A percentile compares a stretch with the other conserved stretches of the same genome.
Evolutionary conservation across 1,140 invertebrate genomes (phyloP).

Genomic region (Babylonia areolata): DNA sequence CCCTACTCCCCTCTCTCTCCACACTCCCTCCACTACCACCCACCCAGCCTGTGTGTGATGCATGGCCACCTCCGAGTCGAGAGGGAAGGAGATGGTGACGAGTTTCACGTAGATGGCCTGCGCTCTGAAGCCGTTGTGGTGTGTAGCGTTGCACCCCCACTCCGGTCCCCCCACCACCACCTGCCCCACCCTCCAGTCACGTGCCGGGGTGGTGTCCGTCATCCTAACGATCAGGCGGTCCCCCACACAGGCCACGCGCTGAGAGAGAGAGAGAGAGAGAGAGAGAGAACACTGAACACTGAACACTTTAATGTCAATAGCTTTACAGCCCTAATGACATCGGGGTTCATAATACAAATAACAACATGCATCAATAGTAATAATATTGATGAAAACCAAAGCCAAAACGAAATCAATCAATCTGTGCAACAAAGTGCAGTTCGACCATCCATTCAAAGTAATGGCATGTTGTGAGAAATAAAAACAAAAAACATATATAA

Average conservation of each 20-base stretch:
- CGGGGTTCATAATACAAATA: too few relatives aligned
- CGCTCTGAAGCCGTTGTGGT: not conserved
- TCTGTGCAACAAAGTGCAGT: too few relatives aligned
- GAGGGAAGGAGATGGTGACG: conserved; percentile 1
- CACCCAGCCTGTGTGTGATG: conserved; percentile 20
- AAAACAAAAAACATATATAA: too few relatives aligned
- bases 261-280: not conserved
- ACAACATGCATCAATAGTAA: too few relatives aligned
- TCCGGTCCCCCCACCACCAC: conserved; percentile 41
- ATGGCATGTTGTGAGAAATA: too few relatives aligned
- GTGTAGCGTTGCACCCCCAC: conserved; percentile 45
- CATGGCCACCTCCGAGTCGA: not conserved
- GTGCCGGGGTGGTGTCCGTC: conserved; percentile 24
- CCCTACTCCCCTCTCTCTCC: not conserved
- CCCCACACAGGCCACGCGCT: conserved; percentile 26
- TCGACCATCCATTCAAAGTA: too few relatives aligned
- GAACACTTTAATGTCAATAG: too few relatives aligned
- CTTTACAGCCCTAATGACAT: too few relatives aligned
- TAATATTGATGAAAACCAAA: too few relatives aligned
- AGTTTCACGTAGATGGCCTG: conserved; percentile 14
- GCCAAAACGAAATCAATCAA: too few relatives aligned
- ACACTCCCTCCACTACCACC: not conserved
- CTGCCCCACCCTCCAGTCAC: conserved; percentile 39
- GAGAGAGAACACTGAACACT: not conserved
- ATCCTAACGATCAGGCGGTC: conserved; percentile 22